These are phyloP conservation scores for Tonatia bakeri DNA, from an alignment of 2,113 vertebrate species.

Conservation along the genomic window DNA sequence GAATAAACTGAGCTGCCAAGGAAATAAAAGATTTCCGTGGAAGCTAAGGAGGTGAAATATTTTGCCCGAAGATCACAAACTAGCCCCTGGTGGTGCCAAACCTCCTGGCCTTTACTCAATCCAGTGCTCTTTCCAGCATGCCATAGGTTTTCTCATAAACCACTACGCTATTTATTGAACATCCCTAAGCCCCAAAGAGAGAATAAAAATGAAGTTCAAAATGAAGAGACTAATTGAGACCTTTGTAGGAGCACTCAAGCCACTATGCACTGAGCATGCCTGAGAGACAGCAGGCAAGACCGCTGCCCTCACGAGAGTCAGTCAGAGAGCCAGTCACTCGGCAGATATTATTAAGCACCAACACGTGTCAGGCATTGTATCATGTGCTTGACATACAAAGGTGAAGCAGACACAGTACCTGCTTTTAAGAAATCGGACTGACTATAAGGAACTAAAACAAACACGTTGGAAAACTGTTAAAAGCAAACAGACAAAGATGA, in stretches of 20 bases:
- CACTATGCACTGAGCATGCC: neutral
- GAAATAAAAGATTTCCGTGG: neutral
- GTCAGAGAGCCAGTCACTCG: neutral
- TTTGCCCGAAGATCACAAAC: neutral
- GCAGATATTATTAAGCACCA: neutral
- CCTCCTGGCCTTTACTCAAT: neutral
- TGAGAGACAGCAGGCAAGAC: neutral
- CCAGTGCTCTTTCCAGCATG: neutral
- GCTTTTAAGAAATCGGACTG: neutral
- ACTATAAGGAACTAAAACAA: neutral
- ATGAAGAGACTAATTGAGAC: neutral
- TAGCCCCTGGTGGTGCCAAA: neutral
- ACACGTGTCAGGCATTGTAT: neutral
- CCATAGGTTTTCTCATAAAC: neutral
- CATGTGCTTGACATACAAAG: neutral
- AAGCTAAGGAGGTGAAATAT: neutral
- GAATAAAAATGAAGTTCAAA: neutral
- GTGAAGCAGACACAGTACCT: neutral
- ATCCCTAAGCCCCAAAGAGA: neutral
- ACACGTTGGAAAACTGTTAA: neutral
- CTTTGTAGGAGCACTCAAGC: neutral
- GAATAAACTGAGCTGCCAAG: neutral
- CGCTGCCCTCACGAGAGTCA: neutral
- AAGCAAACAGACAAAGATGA: neutral
- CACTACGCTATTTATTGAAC: neutral